Base-by-base conservation (phyloP, 1,140 invertebrate species). In the Teleopsis dalmanni region DNA sequence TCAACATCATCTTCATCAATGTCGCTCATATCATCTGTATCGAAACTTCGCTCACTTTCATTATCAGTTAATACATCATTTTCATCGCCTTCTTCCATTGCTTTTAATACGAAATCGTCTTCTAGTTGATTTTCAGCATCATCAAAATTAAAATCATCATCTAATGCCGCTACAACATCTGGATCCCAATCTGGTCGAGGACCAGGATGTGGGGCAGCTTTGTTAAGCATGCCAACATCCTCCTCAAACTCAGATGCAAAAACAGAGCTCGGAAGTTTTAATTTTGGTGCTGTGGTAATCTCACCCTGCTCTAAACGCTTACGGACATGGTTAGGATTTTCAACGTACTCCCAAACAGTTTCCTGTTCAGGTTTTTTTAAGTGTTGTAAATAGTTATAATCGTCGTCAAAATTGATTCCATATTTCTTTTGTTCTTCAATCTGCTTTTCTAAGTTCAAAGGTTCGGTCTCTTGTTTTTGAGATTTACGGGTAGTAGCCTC, bases 301-400 rank as follows among this genome's bases (percentile, higher is more conserved):
- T 54, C 52, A 2, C 55, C 54, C 6, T 47, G 53, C 3, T 29
- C 45, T 4, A 50, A 18, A 0, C 40, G 13, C 26, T 66, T 73
- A 13, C 57, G 56, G 3, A 52, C 56, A 19, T 65, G 62, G 46
- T 70, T 70, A 2, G 62, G 60, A 33, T 65, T 68, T 44, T 61
- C 63, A 44, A 70, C 64, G 38, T 64, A 67, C 35, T 71, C 68
- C 67, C 68, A 71, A 13, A 69, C 63, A 4, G 65, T 54, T 41
- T 65, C 62, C 14, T 63, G 57, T 35, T 67, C 66, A 0, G 62
- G 54, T 57, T 90, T 84, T 60, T 81, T 83, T 38, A 98, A 75
- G 79, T 98, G 92, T 71, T 97, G 88, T 51, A 97, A 72, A 65
- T 98, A 98, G 66, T 98, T 81, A 65, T 96, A 98, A 56, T 96